Evolutionary conservation across 1,140 invertebrate genomes (phyloP).

Genomic region (Asobara japonica): DNA sequence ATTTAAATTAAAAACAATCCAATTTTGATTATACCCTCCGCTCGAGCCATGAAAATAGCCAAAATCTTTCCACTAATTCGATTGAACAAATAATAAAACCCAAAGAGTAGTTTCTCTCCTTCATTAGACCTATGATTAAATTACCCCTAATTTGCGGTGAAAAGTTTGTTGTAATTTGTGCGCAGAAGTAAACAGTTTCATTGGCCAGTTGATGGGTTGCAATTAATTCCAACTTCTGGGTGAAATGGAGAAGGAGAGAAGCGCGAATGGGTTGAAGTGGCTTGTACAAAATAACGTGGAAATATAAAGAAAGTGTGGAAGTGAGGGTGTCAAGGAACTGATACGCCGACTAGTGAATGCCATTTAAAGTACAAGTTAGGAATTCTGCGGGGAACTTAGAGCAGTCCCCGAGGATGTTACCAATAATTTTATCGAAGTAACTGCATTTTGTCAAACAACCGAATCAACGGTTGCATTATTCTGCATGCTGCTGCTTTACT

Average conservation of each 20-base stretch:
- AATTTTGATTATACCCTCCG: too few species aligned
- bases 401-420: neutral
- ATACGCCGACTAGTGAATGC: neutral
- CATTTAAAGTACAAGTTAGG: neutral
- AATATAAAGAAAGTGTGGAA: neutral
- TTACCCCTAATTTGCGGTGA: neutral
- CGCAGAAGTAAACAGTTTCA: neutral
- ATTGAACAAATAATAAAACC: neutral
- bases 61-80: neutral
- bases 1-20: too few species aligned
- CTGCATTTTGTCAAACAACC: neutral
- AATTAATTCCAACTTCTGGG: neutral
- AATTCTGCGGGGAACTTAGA: neutral
- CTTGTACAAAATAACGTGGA: neutral
- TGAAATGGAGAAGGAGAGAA: neutral
- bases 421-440: neutral
- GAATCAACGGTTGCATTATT: neutral
- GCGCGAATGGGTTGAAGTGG: neutral
- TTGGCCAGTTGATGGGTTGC: neutral
- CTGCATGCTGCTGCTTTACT: neutral
- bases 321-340: neutral
- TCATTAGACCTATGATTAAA: neutral
- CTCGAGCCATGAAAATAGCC: too few species aligned
- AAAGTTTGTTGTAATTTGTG: neutral
- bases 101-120: neutral